Percentiles rank a stretch among this genome's conserved stretches.
Conservation (phyloP, 1,140 invertebrate genomes). For the Drosophila auraria region DNA sequence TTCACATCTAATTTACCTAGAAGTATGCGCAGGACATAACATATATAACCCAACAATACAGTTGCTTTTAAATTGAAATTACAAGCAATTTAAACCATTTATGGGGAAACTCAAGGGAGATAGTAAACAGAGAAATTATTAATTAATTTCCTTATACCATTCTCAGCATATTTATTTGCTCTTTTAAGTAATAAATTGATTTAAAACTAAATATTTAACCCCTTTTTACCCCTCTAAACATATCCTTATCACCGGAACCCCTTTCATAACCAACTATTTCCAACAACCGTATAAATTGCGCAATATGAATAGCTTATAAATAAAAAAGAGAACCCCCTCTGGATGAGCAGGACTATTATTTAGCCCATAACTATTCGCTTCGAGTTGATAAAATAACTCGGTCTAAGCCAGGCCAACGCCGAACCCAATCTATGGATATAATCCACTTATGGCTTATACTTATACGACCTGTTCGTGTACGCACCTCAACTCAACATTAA, state of each 20-base stretch:
- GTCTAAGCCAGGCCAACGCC: slow-evolving; percentile 21
- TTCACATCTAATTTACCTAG: slow-evolving; percentile 49
- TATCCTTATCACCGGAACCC: background rate
- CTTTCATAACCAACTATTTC: background rate
- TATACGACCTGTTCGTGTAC: slow-evolving; percentile 43
- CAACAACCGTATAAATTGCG: background rate
- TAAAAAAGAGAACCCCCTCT: background rate
- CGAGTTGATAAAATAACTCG: slow-evolving; percentile 40
- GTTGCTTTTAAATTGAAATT: slow-evolving; percentile 8
- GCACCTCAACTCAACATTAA: slow-evolving; percentile 51
- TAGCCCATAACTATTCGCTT: slow-evolving; percentile 30
- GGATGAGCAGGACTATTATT: background rate
- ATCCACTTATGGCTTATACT: slow-evolving; percentile 38
- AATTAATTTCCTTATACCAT: background rate
- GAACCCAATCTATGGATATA: slow-evolving; percentile 46
- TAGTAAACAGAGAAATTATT: background rate
- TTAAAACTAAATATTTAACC: background rate
- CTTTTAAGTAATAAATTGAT: no score
- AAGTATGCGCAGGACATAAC: slow-evolving; percentile 11
- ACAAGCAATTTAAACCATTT: slow-evolving; percentile 12
- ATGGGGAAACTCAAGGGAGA: background rate
- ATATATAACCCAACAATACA: slow-evolving; percentile 5
- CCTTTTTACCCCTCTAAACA: background rate
- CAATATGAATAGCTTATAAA: background rate
- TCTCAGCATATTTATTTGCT: background rate